Evolutionary conservation across 2,888 invertebrate species (phyloP), one percentile per base, ranked within the genome.

Genomic region (Caradrina kadenii): DNA sequence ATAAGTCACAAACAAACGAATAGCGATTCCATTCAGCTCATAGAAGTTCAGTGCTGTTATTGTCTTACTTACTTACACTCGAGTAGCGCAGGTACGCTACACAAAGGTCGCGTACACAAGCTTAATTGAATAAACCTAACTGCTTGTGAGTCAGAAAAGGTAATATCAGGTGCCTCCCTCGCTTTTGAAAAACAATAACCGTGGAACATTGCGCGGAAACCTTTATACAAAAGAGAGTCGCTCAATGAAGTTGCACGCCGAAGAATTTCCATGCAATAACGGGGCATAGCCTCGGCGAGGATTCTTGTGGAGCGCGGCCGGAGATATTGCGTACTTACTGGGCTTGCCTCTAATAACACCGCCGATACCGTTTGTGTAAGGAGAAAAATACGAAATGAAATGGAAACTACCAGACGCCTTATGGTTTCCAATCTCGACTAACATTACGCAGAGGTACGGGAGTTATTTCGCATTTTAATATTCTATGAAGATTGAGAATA

Each of bases 261-360:
- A 93, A 92, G 94, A 93, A 94, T 95, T 94, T 95, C 94, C 94
- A 95, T 96, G 95, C 95, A 95, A 95, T 95, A 95, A 95, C 93
- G 91, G 90, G 86, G 86, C 90, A 89, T 86, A 87, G 90, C 88
- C 86, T 90, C 88, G 83, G 86, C 89, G 87, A 90, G 90, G 91
- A 92, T 92, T 93, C 94, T 91, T 90, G 88, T 86, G 87, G 90
- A 90, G 88, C 88, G 90, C 86, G 87, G 85, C 87, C 90, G 90
- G 89, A 92, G 94, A 95, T 96, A 96, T 96, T 96, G 95, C 95
- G 93, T 93, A 93, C 94, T 94, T 93, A 93, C 94, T 92, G 90
- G 92, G 92, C 92, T 93, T 90, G 91, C 91, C 90, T 93, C 93
- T 95, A 95, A 95, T 95, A 95, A 94, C 91, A 93, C 90, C 90